Conservation (phyloP, 2,113 vertebrate genomes). For the Crypturellus undulatus region DNA sequence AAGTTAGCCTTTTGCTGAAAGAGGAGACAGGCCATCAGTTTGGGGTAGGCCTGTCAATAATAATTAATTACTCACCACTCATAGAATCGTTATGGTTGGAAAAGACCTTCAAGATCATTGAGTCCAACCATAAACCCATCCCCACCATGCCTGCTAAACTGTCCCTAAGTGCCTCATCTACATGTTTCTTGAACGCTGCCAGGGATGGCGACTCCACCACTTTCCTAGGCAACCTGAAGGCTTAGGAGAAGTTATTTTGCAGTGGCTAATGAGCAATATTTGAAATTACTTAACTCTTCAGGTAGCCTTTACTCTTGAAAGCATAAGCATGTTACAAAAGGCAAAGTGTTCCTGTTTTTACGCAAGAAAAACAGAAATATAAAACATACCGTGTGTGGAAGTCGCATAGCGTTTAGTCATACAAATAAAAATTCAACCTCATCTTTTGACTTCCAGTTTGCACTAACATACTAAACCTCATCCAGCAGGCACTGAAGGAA, state of each 20-base stretch:
- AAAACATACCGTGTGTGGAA: background rate
- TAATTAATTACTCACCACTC: background rate
- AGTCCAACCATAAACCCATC: too few species aligned
- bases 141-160: too few species aligned
- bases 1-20: background rate
- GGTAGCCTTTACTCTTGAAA: background rate
- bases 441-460: background rate
- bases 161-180: too few species aligned
- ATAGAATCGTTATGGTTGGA: too few species aligned
- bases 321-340: background rate
- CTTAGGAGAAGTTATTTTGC: background rate
- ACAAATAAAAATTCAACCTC: background rate
- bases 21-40: background rate
- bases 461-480: background rate
- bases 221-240: background rate
- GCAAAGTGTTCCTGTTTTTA: background rate
- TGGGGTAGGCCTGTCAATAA: background rate
- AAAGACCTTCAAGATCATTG: too few species aligned
- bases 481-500: background rate
- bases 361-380: background rate
- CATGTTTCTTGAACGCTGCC: too few species aligned
- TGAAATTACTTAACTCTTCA: background rate
- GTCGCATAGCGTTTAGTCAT: background rate
- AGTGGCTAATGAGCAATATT: background rate
- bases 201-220: too few species aligned